Evolutionary conservation across 1,140 invertebrate species (phyloP).

Genomic region (Trachymyrmex septentrionalis): DNA sequence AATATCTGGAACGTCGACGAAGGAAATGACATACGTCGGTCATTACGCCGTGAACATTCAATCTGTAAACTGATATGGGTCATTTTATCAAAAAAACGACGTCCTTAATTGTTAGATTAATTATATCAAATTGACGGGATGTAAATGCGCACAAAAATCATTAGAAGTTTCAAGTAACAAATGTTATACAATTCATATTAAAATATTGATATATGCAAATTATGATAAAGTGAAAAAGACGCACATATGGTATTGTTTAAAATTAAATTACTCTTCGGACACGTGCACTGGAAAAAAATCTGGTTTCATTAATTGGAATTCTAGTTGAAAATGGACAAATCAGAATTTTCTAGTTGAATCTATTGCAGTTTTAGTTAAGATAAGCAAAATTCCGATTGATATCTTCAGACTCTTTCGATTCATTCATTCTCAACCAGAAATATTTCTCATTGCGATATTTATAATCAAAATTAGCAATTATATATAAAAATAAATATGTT

Average conservation of each 20-base stretch:
- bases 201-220: conserved; percentile 31
- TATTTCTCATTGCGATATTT: neutral
- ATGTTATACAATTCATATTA: neutral
- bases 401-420: too few species aligned
- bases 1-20: conserved; percentile 21
- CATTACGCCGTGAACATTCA: conserved; percentile 8
- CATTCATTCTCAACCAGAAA: too few species aligned
- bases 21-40: neutral
- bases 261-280: neutral
- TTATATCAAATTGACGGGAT: neutral
- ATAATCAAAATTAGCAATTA: neutral
- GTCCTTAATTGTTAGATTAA: neutral
- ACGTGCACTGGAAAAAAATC: too few species aligned
- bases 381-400: too few species aligned
- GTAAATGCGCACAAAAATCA: neutral
- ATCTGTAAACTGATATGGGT: neutral
- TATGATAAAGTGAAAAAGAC: neutral
- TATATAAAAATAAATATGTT: neutral
- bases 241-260: neutral
- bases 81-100: neutral
- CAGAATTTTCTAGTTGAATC: too few species aligned
- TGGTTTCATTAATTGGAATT: too few species aligned
- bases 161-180: neutral
- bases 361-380: too few species aligned
- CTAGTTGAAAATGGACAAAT: too few species aligned